Conservation (phyloP, 2,797 vertebrate genomes). For the Enteromius fasciolatus region DNA sequence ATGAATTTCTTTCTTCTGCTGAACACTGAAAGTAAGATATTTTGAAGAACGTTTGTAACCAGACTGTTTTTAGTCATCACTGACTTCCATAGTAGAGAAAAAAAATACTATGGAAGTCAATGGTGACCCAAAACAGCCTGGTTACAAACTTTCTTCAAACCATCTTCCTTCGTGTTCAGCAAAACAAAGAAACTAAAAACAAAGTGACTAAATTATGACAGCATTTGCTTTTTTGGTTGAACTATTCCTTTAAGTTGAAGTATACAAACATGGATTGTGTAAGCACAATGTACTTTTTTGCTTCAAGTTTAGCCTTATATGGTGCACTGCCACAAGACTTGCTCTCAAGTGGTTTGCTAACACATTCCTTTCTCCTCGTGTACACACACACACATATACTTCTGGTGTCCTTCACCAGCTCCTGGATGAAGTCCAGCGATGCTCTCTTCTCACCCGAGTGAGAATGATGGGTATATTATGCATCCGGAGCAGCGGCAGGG, state of each 20-base stretch:
- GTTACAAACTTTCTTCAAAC: too few relatives aligned
- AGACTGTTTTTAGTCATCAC: too few relatives aligned
- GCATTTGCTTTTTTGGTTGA: too few relatives aligned
- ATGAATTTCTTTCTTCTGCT: too few relatives aligned
- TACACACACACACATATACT: constrained; percentile 9
- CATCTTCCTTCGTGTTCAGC: too few relatives aligned
- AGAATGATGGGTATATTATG: constrained; percentile 70
- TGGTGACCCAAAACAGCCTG: too few relatives aligned
- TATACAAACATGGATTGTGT: neutral
- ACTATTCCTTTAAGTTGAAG: neutral
- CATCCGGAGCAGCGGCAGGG: constrained; percentile 62
- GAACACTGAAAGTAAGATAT: too few relatives aligned
- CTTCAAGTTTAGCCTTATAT: constrained; percentile 33
- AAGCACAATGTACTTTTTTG: constrained; percentile 27
- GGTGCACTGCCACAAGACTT: constrained; percentile 26
- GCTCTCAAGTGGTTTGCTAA: constrained; percentile 25
- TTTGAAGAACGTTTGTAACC: too few relatives aligned
- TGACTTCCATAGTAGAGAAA: too few relatives aligned
- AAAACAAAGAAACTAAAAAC: too few relatives aligned
- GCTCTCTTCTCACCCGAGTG: constrained; percentile 65
- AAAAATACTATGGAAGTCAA: too few relatives aligned
- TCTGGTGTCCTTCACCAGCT: constrained; percentile 66
- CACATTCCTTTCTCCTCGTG: neutral
- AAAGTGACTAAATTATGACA: too few relatives aligned
- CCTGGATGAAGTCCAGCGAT: constrained; percentile 66